Conservation (phyloP, 2,113 vertebrate species). For the Pelecanus crispus region DNA sequence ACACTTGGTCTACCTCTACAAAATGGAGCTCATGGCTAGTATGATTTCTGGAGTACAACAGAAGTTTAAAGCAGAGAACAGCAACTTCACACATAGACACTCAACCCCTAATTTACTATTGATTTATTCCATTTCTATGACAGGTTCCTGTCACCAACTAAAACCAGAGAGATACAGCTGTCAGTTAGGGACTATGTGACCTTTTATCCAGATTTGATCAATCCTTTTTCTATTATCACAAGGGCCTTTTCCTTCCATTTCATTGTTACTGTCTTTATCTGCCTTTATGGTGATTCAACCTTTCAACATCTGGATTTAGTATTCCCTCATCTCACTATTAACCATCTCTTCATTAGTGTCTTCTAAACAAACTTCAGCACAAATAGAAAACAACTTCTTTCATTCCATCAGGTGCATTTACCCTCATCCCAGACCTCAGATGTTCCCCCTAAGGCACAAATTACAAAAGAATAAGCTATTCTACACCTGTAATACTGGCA, state of each 20-base stretch:
- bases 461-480: background rate
- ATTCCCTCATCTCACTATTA: background rate
- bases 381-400: background rate
- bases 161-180: background rate
- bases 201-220: background rate
- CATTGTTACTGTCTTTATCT: background rate
- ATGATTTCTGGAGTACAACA: background rate
- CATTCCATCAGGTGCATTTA: background rate
- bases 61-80: background rate
- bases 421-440: background rate
- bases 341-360: background rate
- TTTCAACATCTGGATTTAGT: background rate
- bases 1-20: background rate
- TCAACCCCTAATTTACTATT: background rate
- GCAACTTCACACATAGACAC: background rate
- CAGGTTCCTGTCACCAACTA: background rate
- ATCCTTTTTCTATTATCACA: background rate
- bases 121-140: background rate
- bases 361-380: background rate
- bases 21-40: background rate
- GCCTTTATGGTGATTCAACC: background rate
- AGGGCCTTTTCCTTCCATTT: background rate
- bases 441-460: background rate
- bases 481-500: background rate
- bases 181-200: background rate